Conservation (phyloP, 1,140 invertebrate genomes). For the Drosophila prosaltans region DNA sequence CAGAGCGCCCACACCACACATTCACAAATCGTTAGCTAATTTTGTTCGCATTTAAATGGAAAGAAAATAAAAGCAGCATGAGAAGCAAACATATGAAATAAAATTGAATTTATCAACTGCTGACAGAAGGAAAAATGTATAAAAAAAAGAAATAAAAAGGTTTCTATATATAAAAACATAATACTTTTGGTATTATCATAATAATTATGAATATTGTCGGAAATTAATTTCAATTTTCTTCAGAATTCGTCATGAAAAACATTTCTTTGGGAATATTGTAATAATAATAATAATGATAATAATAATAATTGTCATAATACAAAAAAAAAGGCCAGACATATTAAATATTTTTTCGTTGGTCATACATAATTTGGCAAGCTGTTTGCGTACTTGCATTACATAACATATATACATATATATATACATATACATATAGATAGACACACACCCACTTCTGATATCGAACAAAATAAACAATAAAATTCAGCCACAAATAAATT, state of each 20-base stretch:
- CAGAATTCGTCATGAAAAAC: not conserved
- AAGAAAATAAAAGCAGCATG: slow-evolving; percentile 64
- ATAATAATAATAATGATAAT: slow-evolving; percentile 41
- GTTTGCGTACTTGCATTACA: slow-evolving; percentile 55
- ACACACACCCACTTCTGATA: slow-evolving; percentile 55
- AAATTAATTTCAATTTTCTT: not conserved
- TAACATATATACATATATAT: slow-evolving; percentile 20
- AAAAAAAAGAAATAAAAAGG: slow-evolving; percentile 10
- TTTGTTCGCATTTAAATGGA: slow-evolving; percentile 52
- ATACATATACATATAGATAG: not conserved
- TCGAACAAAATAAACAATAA: slow-evolving; percentile 80
- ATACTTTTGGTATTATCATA: not conserved
- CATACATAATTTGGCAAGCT: slow-evolving; percentile 66
- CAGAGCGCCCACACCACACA: not conserved
- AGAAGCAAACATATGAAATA: slow-evolving; percentile 45
- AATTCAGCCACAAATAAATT: slow-evolving; percentile 77
- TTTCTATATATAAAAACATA: not conserved
- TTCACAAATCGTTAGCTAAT: slow-evolving; percentile 15
- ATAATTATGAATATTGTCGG: slow-evolving; percentile 2
- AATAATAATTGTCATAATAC: slow-evolving; percentile 55
- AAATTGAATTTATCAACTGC: slow-evolving; percentile 77
- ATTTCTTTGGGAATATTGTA: slow-evolving; percentile 13
- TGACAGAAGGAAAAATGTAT: slow-evolving; percentile 39
- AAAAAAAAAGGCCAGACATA: slow-evolving; percentile 32
- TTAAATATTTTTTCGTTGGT: slow-evolving; percentile 13